These are phyloP conservation scores for Ciconia stormi DNA, from an alignment of 2,113 vertebrate genomes.

Conservation along the genomic window DNA sequence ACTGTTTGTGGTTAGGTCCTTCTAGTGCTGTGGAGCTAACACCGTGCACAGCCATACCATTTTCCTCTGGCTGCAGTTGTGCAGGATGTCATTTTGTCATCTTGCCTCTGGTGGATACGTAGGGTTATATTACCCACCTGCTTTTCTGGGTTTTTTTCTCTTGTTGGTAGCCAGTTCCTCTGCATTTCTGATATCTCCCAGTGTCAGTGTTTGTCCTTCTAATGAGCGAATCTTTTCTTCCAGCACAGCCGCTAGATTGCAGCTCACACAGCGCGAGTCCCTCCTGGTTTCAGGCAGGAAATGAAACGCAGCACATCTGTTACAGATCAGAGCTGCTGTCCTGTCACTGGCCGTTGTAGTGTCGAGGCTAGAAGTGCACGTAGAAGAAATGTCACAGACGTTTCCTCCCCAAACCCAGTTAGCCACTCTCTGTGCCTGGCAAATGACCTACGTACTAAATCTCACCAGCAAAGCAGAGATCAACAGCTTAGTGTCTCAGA, in stretches of 20 bases:
- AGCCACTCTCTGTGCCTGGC: not conserved
- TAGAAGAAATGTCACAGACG: not conserved
- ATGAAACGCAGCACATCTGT: not conserved
- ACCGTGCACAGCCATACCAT: not conserved
- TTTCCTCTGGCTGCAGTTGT: not conserved
- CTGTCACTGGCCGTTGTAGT: not conserved
- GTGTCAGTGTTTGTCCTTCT: conserved; percentile 1
- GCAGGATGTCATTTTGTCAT: not conserved
- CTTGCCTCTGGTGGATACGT: not conserved
- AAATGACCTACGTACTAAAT: not conserved
- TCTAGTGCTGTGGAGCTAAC: not conserved
- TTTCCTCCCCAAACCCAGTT: not conserved
- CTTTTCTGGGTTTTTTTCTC: not conserved
- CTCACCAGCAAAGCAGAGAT: not conserved
- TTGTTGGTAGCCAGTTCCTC: not conserved
- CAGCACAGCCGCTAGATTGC: not conserved
- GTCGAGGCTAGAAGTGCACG: not conserved
- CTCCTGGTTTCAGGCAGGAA: conserved; percentile 10
- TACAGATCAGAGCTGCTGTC: not conserved
- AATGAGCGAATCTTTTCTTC: not conserved
- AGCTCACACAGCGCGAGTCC: not conserved
- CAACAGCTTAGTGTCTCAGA: not conserved
- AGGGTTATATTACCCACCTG: not conserved
- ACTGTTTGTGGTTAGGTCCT: not conserved
- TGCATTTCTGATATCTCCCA: not conserved